phyloP scores from a whole-genome alignment of 2,888 invertebrate genomes.

The Hydroisotoma schaefferi region DNA sequence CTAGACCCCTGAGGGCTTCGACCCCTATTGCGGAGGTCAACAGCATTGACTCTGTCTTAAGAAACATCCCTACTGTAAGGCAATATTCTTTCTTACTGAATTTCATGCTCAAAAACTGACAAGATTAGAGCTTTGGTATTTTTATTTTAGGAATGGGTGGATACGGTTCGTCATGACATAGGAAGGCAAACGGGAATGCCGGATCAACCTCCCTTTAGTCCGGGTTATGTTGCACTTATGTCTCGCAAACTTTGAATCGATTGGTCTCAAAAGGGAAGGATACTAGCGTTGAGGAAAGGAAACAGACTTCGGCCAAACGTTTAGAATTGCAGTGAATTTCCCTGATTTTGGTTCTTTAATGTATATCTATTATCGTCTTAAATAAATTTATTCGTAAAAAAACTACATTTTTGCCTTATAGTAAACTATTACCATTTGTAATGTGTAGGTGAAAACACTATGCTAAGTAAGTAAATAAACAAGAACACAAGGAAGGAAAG shows the following conservation, averaged over 20 bases:
- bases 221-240: slow-evolving; percentile 85
- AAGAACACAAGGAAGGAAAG: too few relatives aligned
- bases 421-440: too few relatives aligned
- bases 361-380: too few relatives aligned
- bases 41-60: neutral
- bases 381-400: too few relatives aligned
- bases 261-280: too few relatives aligned
- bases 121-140: neutral
- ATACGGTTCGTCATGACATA: slow-evolving; percentile 77
- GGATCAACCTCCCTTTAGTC: slow-evolving; percentile 67
- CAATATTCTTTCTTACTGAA: neutral
- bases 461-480: too few relatives aligned
- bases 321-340: too few relatives aligned
- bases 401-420: too few relatives aligned
- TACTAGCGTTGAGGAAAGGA: too few relatives aligned
- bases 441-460: too few relatives aligned
- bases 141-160: slow-evolving; percentile 71
- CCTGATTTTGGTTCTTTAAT: too few relatives aligned
- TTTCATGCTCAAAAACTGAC: neutral
- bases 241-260: slow-evolving; percentile 83
- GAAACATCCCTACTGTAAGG: slow-evolving; percentile 9
- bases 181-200: slow-evolving; percentile 65
- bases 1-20: neutral
- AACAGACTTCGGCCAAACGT: too few relatives aligned
- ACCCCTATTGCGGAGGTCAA: neutral